Base-by-base conservation (phyloP, 2,888 invertebrate species). In the Achlya flavicornis region DNA sequence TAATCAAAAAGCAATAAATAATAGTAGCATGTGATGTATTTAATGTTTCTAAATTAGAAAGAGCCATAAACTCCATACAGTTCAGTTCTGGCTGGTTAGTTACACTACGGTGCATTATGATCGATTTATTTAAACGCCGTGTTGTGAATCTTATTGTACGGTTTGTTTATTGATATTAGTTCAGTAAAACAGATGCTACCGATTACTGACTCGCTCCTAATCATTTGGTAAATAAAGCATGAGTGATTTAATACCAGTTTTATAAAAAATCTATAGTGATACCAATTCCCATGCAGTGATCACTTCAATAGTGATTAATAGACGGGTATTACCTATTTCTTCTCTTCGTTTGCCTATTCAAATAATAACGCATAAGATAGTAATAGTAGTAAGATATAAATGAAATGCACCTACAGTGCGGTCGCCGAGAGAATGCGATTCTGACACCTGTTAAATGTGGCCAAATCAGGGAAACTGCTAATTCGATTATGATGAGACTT, bases 81-180 rank as follows among this genome's bases (percentile, higher is more conserved):
- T 12, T 53, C 53, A n/a, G 53, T 19, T 53, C 16, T 19, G 53
- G 53, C 53, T 10, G 1, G 41, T 60, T 43, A 43, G 60, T 41
- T 16, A 43, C 26, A 26, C 43, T n/a, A n/a, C 26, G 60, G 26
- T 60, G 60, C 60, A 60, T 60, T 60, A 60, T 41, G 26, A 41
- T 12, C n/a, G 11, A 59, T 59, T 35, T 60, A 41, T 60, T 41
- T 60, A 19, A 60, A 60, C 43, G 33, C 16, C 60, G 26, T 41
- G 43, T 41, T 60, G 43, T 41, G 38, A 41, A 16, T 60, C 10
- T 60, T 43, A 12, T 26, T 26, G 19, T 60, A 43, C 11, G 60
- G 26, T 26, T 60, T 26, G 19, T 60, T 41, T 19, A 60, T 26
- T 60, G 41, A 12, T 41, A 43, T 60, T 60, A 35, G 38, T 59